phyloP scores from a whole-genome alignment of 1,140 invertebrate species.

The Ctenoplectra terminalis region DNA sequence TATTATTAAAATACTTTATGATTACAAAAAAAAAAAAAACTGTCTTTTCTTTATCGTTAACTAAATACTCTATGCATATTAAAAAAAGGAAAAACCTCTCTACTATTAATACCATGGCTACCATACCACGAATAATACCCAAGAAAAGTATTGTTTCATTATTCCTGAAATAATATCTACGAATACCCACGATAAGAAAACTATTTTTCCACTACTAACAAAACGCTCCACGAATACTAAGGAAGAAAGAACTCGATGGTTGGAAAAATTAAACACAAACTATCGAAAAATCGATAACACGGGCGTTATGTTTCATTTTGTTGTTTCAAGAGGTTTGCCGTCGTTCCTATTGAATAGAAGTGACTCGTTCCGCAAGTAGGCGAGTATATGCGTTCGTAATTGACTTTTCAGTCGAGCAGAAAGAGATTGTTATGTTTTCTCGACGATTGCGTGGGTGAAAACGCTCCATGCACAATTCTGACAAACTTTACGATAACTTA shows the following conservation, averaged over 20 bases:
- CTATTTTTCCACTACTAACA: background rate
- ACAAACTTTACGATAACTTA: conserved; percentile 45
- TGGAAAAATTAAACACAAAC: background rate
- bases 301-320: background rate
- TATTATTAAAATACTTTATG: too few species aligned
- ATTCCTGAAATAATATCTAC: too few species aligned
- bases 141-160: too few species aligned
- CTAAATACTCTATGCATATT: too few species aligned
- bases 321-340: background rate
- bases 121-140: too few species aligned
- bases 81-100: too few species aligned
- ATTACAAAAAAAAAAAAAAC: too few species aligned
- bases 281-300: conserved; percentile 1
- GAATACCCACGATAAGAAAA: too few species aligned
- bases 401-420: conserved; percentile 34
- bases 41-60: too few species aligned
- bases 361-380: background rate
- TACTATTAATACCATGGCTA: too few species aligned
- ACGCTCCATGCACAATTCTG: conserved; percentile 38
- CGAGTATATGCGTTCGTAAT: conserved; percentile 24
- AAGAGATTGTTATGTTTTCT: conserved; percentile 28
- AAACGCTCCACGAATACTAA: background rate
- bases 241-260: background rate
- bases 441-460: conserved; percentile 45
- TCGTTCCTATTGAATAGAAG: conserved; percentile 11